A percentile compares a stretch with the other conserved stretches of the same genome.
Conservation (phyloP, 2,888 invertebrate genomes). For the Cyclophora punctaria region DNA sequence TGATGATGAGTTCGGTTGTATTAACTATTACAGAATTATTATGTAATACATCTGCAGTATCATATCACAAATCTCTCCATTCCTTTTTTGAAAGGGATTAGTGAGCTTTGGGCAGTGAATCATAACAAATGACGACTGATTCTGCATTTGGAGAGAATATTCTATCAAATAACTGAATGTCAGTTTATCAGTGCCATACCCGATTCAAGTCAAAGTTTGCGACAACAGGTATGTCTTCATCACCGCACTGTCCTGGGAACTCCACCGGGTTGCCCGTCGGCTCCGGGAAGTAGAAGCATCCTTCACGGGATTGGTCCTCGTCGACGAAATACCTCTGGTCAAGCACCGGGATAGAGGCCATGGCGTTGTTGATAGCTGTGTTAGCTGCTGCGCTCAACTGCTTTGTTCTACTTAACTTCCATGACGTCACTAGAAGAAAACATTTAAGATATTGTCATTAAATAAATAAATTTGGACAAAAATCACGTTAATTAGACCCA, state of each 20-base stretch:
- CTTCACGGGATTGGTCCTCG: slow-evolving; percentile 29
- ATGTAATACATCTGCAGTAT: neutral
- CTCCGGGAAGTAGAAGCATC: slow-evolving; percentile 44
- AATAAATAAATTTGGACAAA: too few relatives aligned
- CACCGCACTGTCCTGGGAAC: slow-evolving; percentile 42
- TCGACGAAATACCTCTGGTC: slow-evolving; percentile 29
- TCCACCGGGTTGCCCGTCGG: slow-evolving; percentile 30
- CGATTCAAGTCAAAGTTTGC: slow-evolving; percentile 19
- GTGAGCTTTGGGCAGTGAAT: too few relatives aligned
- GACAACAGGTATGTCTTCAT: neutral
- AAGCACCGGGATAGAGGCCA: slow-evolving; percentile 29
- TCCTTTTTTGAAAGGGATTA: too few relatives aligned
- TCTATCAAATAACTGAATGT: too few relatives aligned
- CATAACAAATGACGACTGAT: too few relatives aligned
- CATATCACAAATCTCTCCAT: too few relatives aligned
- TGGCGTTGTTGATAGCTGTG: slow-evolving; percentile 24
- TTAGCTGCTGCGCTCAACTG: slow-evolving; percentile 18
- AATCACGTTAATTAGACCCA: too few relatives aligned
- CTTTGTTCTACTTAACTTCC: slow-evolving; percentile 42
- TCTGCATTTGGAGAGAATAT: too few relatives aligned
- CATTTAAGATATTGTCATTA: neutral
- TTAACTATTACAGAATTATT: neutral
- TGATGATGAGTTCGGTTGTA: too few relatives aligned
- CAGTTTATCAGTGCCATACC: slow-evolving; percentile 5
- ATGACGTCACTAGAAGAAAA: slow-evolving; percentile 29